Conservation (phyloP, 2,888 invertebrate species). For the Gonocerus acuteangulatus region DNA sequence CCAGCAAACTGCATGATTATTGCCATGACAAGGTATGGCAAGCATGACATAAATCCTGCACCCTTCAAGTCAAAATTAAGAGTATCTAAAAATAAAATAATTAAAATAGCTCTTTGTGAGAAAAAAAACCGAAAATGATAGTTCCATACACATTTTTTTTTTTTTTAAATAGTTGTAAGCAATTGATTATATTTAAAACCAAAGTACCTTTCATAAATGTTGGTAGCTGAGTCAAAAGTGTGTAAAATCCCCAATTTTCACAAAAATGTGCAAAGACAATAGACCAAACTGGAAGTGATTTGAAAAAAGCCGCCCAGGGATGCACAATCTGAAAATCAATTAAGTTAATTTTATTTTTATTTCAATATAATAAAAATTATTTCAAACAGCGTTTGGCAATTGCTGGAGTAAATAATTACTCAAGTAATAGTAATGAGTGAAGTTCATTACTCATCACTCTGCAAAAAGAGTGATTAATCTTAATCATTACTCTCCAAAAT, state of each 20-base stretch:
- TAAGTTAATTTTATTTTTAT: not conserved
- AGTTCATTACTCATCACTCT: too few relatives aligned
- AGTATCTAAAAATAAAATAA: conserved; percentile 50
- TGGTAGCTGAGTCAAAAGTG: conserved; percentile 71
- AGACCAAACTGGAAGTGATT: conserved; percentile 73
- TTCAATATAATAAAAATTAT: too few relatives aligned
- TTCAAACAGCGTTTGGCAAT: too few relatives aligned
- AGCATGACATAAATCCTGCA: conserved; percentile 74
- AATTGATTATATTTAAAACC: not conserved
- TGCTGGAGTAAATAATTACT: too few relatives aligned
- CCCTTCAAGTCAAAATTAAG: conserved; percentile 64
- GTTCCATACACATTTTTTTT: too few relatives aligned
- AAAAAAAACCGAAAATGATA: too few relatives aligned
- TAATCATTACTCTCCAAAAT: too few relatives aligned
- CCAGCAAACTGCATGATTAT: conserved; percentile 71
- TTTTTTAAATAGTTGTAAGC: not conserved
- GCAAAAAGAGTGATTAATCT: too few relatives aligned
- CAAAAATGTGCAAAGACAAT: conserved; percentile 76
- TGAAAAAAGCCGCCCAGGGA: conserved; percentile 70
- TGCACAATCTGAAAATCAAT: conserved; percentile 44
- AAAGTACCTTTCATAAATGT: conserved; percentile 68
- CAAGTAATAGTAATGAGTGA: too few relatives aligned
- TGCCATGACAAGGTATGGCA: conserved; percentile 85
- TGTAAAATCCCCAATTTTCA: conserved; percentile 87
- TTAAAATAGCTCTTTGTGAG: not conserved